Conservation (phyloP, 2,888 invertebrate species). For the Atrina japonica region DNA sequence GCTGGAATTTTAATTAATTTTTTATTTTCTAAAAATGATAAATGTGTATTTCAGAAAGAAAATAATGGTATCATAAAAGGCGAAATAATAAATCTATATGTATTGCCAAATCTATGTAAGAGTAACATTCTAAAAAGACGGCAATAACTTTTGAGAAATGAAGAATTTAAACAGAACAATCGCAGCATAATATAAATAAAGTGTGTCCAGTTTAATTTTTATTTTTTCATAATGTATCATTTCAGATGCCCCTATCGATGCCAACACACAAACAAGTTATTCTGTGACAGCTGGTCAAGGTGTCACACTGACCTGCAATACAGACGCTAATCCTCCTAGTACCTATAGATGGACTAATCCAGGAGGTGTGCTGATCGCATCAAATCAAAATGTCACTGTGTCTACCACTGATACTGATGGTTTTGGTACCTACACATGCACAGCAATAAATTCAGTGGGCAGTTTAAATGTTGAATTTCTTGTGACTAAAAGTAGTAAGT, state of each 20-base stretch:
- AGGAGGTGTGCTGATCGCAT: not conserved
- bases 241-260: slow-evolving; percentile 24
- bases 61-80: too few relatives aligned
- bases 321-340: slow-evolving; percentile 4
- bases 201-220: not conserved
- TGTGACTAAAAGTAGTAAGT: slow-evolving; percentile 34
- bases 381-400: not conserved
- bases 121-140: too few relatives aligned
- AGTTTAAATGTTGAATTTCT: not conserved
- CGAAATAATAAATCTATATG: too few relatives aligned
- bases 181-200: not conserved
- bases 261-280: slow-evolving; percentile 9
- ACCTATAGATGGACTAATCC: slow-evolving; percentile 3
- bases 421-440: slow-evolving; percentile 35
- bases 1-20: too few relatives aligned
- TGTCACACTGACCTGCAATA: slow-evolving; percentile 21
- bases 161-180: not conserved
- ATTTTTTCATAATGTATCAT: not conserved
- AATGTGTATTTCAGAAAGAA: too few relatives aligned
- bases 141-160: too few relatives aligned
- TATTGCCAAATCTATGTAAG: too few relatives aligned
- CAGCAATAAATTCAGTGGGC: slow-evolving; percentile 31
- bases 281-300: slow-evolving; percentile 2
- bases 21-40: too few relatives aligned
- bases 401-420: not conserved